Base-by-base conservation (phyloP, 2,888 invertebrate species). In the Pterostichus niger region DNA sequence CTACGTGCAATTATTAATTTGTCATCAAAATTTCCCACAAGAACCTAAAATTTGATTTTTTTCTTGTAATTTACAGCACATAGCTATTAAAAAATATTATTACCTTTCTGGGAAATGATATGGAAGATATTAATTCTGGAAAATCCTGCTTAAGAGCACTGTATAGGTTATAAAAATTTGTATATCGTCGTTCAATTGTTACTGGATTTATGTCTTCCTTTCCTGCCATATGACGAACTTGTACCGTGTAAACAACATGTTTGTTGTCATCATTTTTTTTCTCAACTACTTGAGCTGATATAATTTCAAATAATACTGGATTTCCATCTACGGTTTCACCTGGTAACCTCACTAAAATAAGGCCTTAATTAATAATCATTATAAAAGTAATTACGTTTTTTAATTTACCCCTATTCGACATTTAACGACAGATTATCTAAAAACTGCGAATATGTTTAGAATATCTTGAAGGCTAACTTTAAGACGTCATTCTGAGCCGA, bases 11-110 rank as follows among this genome's bases (percentile, higher is more conserved):
- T 92, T 86, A 95, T 95, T 73, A 95, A 88, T 85, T 92, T 93
- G 11, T 93, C 92, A 76, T 94, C 94, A 87, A 95, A 95, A 88
- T 95, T 95, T 0, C 95, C 95, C 85, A 94, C 89, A 4, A 95
- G 87, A 84, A 92, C 92, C 92, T 92, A 90, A 90, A 90, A 85
- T 44, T 82, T 49, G 13, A 84, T 49, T 64, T 49, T 78, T 64
- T 4, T 33, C 11, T 33, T 10, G 4, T 61, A 24, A 10, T 56
- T 56, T 44, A 68, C 46, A 44, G 1, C 64, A n/a, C 52, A 11
- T 64, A 17, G 17, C 17, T 17, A 17, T 17, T 7, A 15, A 6
- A 56, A 56, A 40, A 3, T 40, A 35, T 24, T 44, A 61, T 79
- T 85, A 93, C 93, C 91, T 95, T 95, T 88, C 93, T 93, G 9